phyloP scores from a whole-genome alignment of 2,113 vertebrate species.

The Podarcis raffonei region DNA sequence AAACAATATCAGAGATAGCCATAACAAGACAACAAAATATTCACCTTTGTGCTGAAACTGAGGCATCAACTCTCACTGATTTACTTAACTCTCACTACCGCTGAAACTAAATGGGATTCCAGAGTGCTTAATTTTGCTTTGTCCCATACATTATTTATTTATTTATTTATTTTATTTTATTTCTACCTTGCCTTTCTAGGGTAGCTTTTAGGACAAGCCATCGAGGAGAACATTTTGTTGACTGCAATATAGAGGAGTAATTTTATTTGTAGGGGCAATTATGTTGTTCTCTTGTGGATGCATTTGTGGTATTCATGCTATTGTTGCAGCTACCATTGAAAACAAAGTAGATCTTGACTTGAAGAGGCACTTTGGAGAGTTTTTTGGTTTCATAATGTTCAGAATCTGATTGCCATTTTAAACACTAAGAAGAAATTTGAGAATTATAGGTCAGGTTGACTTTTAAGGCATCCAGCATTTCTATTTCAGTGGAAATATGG shows the following conservation, averaged over 20 bases:
- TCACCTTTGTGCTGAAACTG: too few relatives aligned
- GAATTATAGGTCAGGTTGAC: background rate
- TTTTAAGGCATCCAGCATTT: background rate
- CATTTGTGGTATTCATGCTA: background rate
- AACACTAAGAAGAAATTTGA: background rate
- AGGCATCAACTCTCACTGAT: background rate
- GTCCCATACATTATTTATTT: background rate
- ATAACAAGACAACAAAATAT: background rate
- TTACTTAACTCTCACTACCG: background rate
- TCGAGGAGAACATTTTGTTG: background rate
- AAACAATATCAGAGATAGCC: background rate
- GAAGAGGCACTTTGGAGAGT: background rate
- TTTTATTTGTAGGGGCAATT: background rate
- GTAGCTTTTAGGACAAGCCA: background rate
- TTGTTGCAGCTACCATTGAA: too few relatives aligned
- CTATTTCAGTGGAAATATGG: background rate
- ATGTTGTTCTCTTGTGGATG: background rate
- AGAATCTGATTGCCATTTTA: background rate
- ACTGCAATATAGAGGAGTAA: background rate
- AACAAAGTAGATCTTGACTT: background rate
- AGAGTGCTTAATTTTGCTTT: background rate
- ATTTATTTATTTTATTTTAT: background rate
- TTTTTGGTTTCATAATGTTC: too few relatives aligned
- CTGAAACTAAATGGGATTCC: background rate
- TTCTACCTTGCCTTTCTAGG: background rate